Base-by-base conservation (phyloP, 1,140 invertebrate genomes). In the Bombus sylvicola region DNA sequence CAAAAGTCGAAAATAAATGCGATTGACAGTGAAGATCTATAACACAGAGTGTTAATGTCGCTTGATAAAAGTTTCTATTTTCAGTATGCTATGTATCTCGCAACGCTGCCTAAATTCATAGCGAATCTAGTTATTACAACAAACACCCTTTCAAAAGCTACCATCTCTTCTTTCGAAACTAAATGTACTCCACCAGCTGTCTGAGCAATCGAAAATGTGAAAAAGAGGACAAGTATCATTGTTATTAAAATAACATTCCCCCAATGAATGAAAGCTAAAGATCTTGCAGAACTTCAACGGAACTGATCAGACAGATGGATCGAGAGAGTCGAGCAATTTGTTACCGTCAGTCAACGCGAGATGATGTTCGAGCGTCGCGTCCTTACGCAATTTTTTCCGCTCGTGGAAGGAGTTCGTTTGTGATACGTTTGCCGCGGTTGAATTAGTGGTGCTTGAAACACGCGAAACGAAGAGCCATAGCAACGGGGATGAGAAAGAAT, bases 401-500 rank as follows among this genome's bases (percentile, higher is more conserved):
- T 59, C 41, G 34, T 53, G 18, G 47, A 53, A 53, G 22, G 66
- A 34, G 57, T 69, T 2, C 31, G 43, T 73, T 78, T 73, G 66
- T 68, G 72, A 88, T 85, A 85, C 81, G 88, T 81, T 53, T 53
- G 64, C 47, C 76, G 72, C 43, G 53, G 41, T 68, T 88, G 78
- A 81, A 89, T 89, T 89, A 88, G 69, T 2, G 18, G 47, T 22
- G 47, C 59, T 12, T 78, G 69, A 66, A 66, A 15, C 62, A 64
- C 75, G 71, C 59, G 73, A 85, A 66, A 28, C 72, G 25, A 28
- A 37, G 31, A 43, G 53, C 37, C 59, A 57, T 28, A 47, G 66
- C n/a, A 41, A 34, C 18, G 53, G 53, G 18, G 37, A 43, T n/a
- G 66, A 87, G 47, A 72, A 80, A 81, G 74, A 89, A 81, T 81